Percentiles rank a stretch among this genome's conserved stretches.
These are phyloP conservation scores for Suricata suricatta DNA, from an alignment of 2,113 vertebrate species.

Conservation along the genomic window DNA sequence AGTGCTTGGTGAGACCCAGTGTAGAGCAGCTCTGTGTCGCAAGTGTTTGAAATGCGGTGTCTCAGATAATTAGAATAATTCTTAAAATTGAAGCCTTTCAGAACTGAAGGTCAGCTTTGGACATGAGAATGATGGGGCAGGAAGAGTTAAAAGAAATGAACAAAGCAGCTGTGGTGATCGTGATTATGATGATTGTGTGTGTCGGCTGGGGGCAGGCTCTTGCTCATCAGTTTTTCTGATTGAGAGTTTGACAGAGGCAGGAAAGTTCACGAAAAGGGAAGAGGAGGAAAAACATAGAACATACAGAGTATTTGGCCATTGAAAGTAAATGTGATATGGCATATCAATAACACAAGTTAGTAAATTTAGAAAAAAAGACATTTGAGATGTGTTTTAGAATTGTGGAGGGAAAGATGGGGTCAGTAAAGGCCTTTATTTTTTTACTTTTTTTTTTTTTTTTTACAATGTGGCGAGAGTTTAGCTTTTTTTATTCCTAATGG, in stretches of 20 bases:
- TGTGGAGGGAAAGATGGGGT: background rate
- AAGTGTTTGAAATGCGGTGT: background rate
- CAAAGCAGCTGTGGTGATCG: background rate
- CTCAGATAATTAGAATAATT: background rate
- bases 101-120: background rate
- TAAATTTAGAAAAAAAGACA: background rate
- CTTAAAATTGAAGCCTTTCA: background rate
- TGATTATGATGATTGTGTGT: background rate
- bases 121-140: background rate
- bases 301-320: background rate
- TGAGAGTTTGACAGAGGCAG: background rate
- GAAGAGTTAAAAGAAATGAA: background rate
- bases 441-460: too few species aligned
- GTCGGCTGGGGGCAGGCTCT: background rate
- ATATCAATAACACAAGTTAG: background rate
- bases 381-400: background rate
- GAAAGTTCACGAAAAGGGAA: rapidly evolving
- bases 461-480: too few species aligned
- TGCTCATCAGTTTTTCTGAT: background rate
- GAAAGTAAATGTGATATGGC: background rate
- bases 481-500: too few species aligned
- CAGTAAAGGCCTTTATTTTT: background rate
- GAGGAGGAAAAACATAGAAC: background rate
- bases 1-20: background rate
- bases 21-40: background rate